Conservation (phyloP, 2,113 vertebrate genomes). For the Plectropomus leopardus region DNA sequence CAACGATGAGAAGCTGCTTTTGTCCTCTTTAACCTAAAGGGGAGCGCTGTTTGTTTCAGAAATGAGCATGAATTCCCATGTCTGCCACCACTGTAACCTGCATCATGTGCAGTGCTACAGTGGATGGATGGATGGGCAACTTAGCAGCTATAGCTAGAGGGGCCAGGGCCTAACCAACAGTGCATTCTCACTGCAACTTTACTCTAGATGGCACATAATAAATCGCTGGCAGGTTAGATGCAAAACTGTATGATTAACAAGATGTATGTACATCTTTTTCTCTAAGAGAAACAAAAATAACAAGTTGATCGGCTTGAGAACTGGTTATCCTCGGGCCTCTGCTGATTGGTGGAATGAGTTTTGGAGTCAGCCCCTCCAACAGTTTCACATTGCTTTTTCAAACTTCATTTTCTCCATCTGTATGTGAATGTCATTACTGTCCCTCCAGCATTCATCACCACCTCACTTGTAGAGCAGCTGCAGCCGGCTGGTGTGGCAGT, state of each 20-base stretch:
- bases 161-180: background rate
- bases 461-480: constrained; percentile 92
- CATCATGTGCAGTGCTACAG: background rate
- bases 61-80: background rate
- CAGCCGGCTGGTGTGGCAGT: constrained; percentile 90
- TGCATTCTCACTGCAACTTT: background rate
- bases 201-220: constrained; percentile 9
- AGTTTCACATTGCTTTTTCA: too few relatives aligned
- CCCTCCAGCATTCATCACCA: background rate
- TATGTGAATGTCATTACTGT: background rate
- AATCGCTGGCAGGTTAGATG: background rate
- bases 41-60: background rate
- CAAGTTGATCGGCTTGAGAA: background rate
- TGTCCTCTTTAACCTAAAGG: background rate
- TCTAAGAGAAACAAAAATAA: background rate
- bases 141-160: background rate
- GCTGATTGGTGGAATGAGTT: constrained; percentile 1
- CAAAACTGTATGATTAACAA: constrained; percentile 8
- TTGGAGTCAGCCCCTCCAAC: background rate
- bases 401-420: background rate
- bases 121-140: background rate
- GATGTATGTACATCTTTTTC: background rate
- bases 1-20: background rate
- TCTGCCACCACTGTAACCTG: background rate
- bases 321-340: background rate